Evolutionary conservation across 2,888 invertebrate genomes (phyloP), one percentile per base, ranked within the genome.

Genomic region (Cactoblastis cactorum): DNA sequence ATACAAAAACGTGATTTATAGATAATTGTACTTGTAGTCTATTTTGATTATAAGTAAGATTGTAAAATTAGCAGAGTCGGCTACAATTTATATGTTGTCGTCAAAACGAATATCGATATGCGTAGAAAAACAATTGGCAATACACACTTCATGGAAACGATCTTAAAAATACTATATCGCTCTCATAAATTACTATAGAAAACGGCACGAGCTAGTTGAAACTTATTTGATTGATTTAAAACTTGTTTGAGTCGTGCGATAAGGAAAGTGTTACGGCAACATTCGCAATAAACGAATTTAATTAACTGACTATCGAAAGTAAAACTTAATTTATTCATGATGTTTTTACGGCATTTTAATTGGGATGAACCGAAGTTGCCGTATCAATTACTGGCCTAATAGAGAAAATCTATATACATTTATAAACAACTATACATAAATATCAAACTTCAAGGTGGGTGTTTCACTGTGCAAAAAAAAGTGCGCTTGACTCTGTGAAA

Each of bases 231-330:
- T 43, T 43, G 39, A 39, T 39, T 39, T 11, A 12, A 22, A 39
- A 39, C 39, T n/a, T 28, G 11, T 41, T 28, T 11, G 28, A 11
- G 3, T 6, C 14, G 28, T 24, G 28, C 43, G 43, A 43, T 32
- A 43, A 43, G 43, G 32, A 43, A 43, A 43, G 43, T 43, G 43
- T 43, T 43, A 43, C 43, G 43, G n/a, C 28, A 15, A 43, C 11
- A 43, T 43, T 43, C 28, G 43, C 43, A 28, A 19, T 39, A 28
- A 24, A 32, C 43, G 43, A 43, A 28, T 43, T 43, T 43, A 43
- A 43, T 43, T 28, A 43, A 43, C 43, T 43, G 43, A 15, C 43
- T 6, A 8, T 28, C 28, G 43, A 43, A 43, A 43, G 43, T 43
- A 43, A 43, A 43, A 28, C 17, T 32, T 15, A 43, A 43, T 43